Evolutionary conservation across 2,888 invertebrate species (phyloP).

Genomic region (Caenorhabditis plicata): DNA sequence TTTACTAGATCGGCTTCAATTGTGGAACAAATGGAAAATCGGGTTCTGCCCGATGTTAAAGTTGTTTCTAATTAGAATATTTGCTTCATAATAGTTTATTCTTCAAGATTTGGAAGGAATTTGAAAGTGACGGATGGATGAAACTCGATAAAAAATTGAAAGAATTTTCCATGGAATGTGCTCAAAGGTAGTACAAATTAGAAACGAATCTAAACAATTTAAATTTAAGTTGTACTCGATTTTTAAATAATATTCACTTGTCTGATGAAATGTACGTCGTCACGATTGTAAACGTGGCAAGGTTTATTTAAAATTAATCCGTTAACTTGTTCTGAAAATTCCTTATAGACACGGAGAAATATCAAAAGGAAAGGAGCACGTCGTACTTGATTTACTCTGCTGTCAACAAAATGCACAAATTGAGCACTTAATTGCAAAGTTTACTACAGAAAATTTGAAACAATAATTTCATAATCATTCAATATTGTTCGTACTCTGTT

Average conservation of each 20-base stretch:
- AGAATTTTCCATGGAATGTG: slow-evolving; percentile 47
- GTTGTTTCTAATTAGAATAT: neutral
- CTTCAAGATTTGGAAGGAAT: slow-evolving; percentile 38
- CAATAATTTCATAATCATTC: neutral
- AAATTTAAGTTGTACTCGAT: slow-evolving; percentile 46
- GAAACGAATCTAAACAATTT: too few species aligned
- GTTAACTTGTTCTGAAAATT: neutral
- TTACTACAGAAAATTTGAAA: slow-evolving; percentile 23
- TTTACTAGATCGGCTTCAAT: slow-evolving; percentile 52
- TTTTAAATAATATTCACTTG: slow-evolving; percentile 50
- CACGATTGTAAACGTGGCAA: slow-evolving; percentile 30
- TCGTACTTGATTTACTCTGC: slow-evolving; percentile 39
- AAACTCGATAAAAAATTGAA: slow-evolving; percentile 26
- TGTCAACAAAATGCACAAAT: slow-evolving; percentile 20
- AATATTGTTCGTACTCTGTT: too few species aligned
- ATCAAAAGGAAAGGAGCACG: slow-evolving; percentile 32
- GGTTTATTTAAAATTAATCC: slow-evolving; percentile 7
- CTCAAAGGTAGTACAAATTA: slow-evolving; percentile 25
- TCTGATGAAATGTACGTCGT: slow-evolving; percentile 42
- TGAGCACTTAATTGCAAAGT: slow-evolving; percentile 26
- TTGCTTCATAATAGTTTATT: neutral
- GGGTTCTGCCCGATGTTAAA: slow-evolving; percentile 41
- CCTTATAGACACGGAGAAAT: slow-evolving; percentile 27
- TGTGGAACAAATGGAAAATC: slow-evolving; percentile 54
- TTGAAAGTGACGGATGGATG: slow-evolving; percentile 35